Base-by-base conservation (phyloP, 2,113 vertebrate genomes). In the Nymphicus hollandicus region DNA sequence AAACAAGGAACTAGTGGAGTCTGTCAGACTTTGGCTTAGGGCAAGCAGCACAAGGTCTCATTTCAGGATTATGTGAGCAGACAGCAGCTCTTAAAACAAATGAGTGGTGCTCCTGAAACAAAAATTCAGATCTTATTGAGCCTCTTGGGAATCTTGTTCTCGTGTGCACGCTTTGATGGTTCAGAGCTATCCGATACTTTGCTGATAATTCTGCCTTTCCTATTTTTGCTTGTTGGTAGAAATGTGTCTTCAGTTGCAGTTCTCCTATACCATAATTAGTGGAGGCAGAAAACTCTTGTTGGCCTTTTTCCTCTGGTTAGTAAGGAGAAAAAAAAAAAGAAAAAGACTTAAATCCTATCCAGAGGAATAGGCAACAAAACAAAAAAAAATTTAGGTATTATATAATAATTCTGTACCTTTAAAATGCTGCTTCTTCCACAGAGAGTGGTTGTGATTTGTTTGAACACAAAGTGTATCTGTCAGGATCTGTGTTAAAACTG, bases 391-490 rank as follows among this genome's bases (percentile, higher is more conserved):
- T 3, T 15, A 19, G 41, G 24, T 27, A 31, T 4, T 11, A 10
- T 17, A 14, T 64, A 10, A 6, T 50, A 43, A 65, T 44, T 39
- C 58, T 31, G 9, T 18, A 8, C 66, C 66, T 78, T 53, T 10
- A 7, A 71, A 65, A 28, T 10, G 17, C 22, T 35, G 35, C 39
- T 11, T 13, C 7, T 65, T 46, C 35, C 41, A 7, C 13, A 5
- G 60, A 2, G 4, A 14, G 56, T 2, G 22, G 49, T 50, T 52
- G 29, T 12, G 76, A 41, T 65, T 68, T 77, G 5, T n/a, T 68
- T 13, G 41, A 74, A 27, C 17, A 2, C 41, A 1, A 11, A 13
- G 47, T 3, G 0, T n/a, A 11, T 64, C 43, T 31, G 60, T 56
- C 49, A 23, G 37, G 24, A 35, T 64, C 69, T 64, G 61, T 25